A percentile compares a stretch with the other conserved stretches of the same genome.
phyloP scores from a whole-genome alignment of 1,140 invertebrate genomes.

The Drosophila setifemur region DNA sequence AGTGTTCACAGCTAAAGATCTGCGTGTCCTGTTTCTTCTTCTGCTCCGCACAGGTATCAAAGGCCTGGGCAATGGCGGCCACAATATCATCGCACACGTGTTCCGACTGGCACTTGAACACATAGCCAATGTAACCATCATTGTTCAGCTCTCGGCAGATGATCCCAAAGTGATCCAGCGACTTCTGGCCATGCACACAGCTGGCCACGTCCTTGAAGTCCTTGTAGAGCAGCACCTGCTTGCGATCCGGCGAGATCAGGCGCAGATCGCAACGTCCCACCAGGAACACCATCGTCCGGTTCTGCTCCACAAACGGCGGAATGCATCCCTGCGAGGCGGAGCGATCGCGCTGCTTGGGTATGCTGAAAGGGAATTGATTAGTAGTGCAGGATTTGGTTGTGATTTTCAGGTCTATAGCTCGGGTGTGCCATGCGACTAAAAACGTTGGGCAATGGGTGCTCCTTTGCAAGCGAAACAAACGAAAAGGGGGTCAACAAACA shows the following conservation, averaged over 20 bases:
- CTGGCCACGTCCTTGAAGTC: conserved; percentile 93
- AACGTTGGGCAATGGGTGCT: conserved; percentile 14
- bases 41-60: conserved; percentile 86
- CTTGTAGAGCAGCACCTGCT: conserved; percentile 93
- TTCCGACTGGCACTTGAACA: conserved; percentile 95
- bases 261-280: conserved; percentile 94
- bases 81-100: conserved; percentile 90
- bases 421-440: conserved; percentile 16
- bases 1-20: conserved; percentile 91
- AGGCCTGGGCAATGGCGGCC: conserved; percentile 93
- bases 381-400: not conserved
- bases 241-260: conserved; percentile 95
- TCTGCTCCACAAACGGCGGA: conserved; percentile 86
- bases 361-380: conserved; percentile 36
- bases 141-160: conserved; percentile 89
- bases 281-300: conserved; percentile 94
- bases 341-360: conserved; percentile 82
- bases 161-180: conserved; percentile 95
- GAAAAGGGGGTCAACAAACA: not conserved
- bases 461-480: conserved; percentile 10
- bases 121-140: conserved; percentile 90
- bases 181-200: conserved; percentile 92
- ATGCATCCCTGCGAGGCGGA: conserved; percentile 85
- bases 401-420: not conserved
- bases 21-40: conserved; percentile 84